Conservation (phyloP, 37 sponge, comb jelly and placozoan species). For the Hexactinellida sp. region DNA sequence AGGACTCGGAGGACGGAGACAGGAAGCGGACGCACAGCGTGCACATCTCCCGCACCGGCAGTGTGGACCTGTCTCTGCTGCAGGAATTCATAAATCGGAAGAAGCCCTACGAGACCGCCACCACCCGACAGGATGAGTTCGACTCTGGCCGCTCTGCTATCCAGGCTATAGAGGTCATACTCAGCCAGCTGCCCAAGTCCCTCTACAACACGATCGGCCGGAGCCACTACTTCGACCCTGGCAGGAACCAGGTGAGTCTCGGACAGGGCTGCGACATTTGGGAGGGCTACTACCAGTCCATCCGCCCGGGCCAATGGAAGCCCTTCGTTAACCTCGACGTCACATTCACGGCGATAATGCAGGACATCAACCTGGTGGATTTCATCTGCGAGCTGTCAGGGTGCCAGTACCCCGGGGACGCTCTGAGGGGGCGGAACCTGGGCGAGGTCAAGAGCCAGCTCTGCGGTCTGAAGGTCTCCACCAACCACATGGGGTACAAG, state of each 20-base stretch:
- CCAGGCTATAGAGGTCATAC: slow-evolving; percentile 37
- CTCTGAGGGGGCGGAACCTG: not conserved
- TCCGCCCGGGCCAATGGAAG: slow-evolving; percentile 35
- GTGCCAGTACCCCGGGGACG: not conserved
- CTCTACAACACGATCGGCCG: slow-evolving; percentile 24
- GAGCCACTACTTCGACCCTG: slow-evolving; percentile 27
- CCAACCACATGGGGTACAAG: slow-evolving; percentile 32
- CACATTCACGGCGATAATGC: slow-evolving; percentile 28
- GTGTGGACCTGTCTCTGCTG: not conserved
- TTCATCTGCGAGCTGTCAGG: slow-evolving; percentile 16
- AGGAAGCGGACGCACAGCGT: not conserved
- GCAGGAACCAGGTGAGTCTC: not conserved
- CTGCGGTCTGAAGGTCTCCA: slow-evolving; percentile 35
- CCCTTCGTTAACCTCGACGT: not conserved
- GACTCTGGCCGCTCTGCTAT: slow-evolving; percentile 1
- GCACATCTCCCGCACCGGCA: not conserved
- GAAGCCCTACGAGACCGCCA: not conserved
- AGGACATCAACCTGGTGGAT: slow-evolving; percentile 24
- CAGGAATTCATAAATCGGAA: not conserved
- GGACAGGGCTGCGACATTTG: slow-evolving; percentile 53
- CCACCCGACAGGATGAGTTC: not conserved
- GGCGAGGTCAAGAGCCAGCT: not conserved
- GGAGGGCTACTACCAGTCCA: slow-evolving; percentile 41
- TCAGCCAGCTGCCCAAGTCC: slow-evolving; percentile 19
- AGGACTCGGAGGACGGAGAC: not conserved